Evolutionary conservation across 1,140 invertebrate species (phyloP), one percentile per base, ranked within the genome.

Genomic region (Hycleus cichorii): DNA sequence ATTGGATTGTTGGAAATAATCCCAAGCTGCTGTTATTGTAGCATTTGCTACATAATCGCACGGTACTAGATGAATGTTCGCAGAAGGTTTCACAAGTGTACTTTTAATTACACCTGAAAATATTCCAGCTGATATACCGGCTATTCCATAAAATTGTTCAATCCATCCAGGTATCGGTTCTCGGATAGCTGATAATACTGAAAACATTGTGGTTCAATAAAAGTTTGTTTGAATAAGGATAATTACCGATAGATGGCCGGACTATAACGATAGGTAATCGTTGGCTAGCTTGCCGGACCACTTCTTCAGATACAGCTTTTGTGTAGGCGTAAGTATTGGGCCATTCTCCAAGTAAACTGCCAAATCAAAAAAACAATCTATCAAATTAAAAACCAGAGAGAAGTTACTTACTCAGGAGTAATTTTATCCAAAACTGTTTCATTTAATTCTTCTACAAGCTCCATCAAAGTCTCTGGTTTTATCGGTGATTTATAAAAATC

Each of bases 91-190:
- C 52, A 82, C 81, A 52, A 81, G 76, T 68, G 87, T 77, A 51
- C 80, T 81, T 64, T 83, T 80, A 38, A 90, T 69, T 38, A 90
- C 66, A 48, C 89, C 89, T 65, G 81, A 80, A 18, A 81, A 79
- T 47, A 76, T 70, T 44, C 76, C 78, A 43, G 76, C 75, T 49
- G 75, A 71, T 43, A 81, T 70, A 50, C 80, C 87, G 68, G 83
- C 85, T 50, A 87, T 83, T 48, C 88, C 89, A 74, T 90, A 88
- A 51, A 85, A 78, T 74, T 91, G 91, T 72, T 92, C 88, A 50
- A 88, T 87, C 89, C 89, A 92, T 45, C 87, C 86, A 47, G 74
- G 70, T 47, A 80, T 66, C 48, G 81, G 81, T 67, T 91, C 87
- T 57, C 81, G 78, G 74, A 83, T 86, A 38, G 84, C 82, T 39